A percentile compares a stretch with the other conserved stretches of the same genome.
Evolutionary conservation across 1,140 invertebrate species (phyloP).

Genomic region (Muscidifurax raptorellus): DNA sequence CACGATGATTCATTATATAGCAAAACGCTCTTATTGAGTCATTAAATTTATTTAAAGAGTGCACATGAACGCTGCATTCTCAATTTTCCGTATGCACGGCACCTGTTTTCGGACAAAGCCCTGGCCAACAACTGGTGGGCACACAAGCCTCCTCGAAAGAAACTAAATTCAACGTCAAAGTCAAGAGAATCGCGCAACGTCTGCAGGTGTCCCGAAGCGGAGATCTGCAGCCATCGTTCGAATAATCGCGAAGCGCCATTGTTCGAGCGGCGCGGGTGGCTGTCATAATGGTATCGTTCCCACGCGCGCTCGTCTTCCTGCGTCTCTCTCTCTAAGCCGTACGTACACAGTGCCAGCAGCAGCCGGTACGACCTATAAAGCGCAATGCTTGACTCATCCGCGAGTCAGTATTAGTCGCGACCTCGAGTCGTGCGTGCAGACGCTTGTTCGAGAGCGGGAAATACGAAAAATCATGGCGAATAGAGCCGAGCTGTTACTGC

Average conservation of each 20-base stretch:
- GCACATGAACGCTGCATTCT: no score
- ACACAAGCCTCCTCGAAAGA: no score
- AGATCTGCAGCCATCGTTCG: not conserved
- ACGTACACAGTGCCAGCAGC: not conserved
- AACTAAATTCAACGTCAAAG: no score
- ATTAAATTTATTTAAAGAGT: no score
- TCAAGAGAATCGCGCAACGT: no score
- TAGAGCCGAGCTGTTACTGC: not conserved
- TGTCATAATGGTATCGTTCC: conserved; percentile 1
- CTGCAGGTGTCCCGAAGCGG: not conserved
- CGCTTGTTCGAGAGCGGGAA: not conserved
- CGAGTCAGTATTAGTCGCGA: conserved; percentile 17
- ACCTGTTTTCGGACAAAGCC: no score
- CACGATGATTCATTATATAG: no score
- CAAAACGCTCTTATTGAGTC: no score
- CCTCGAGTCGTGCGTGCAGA: not conserved
- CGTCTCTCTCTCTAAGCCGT: not conserved
- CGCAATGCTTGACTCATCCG: conserved; percentile 10
- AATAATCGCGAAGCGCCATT: conserved; percentile 1
- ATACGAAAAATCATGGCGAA: not conserved
- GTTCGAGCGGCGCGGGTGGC: not conserved
- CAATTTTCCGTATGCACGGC: no score
- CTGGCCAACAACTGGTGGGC: no score
- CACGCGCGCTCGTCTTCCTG: not conserved
- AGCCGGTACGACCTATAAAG: conserved; percentile 30